A percentile compares a stretch with the other conserved stretches of the same genome.
phyloP scores from a whole-genome alignment of 2,888 invertebrate genomes.

The Tetheella fluctuosa region DNA sequence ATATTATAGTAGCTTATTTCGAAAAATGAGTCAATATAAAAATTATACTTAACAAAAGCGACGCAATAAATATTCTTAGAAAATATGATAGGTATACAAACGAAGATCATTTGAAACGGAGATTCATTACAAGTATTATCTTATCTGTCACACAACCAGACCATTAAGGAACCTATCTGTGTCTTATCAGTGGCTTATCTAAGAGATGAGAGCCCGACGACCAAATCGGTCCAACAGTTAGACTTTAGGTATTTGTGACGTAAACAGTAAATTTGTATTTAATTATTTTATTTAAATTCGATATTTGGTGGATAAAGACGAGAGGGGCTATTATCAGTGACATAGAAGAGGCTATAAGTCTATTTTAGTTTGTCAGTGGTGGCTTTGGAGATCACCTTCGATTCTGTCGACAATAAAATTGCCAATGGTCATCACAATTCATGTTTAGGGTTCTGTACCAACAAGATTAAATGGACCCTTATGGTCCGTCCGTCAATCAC shows the following conservation, averaged over 20 bases:
- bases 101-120: constrained; percentile 36
- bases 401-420: no score
- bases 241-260: constrained; percentile 39
- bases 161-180: constrained; percentile 67
- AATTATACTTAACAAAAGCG: neutral
- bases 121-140: constrained; percentile 67
- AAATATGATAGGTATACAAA: constrained; percentile 11
- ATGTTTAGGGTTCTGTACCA: no score
- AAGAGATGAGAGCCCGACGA: constrained; percentile 55
- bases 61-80: constrained; percentile 18
- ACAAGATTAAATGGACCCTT: no score
- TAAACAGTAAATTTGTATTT: constrained; percentile 53
- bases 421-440: no score
- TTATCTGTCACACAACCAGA: constrained; percentile 61
- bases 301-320: constrained; percentile 23
- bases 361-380: no score
- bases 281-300: constrained; percentile 58
- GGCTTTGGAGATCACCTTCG: no score
- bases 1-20: neutral
- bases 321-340: neutral
- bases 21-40: neutral
- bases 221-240: constrained; percentile 55
- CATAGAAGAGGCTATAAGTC: no score
- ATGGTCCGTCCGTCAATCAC: no score
- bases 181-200: constrained; percentile 64